Evolutionary conservation across 2,888 invertebrate genomes (phyloP).

Genomic region (Panzeria rudis): DNA sequence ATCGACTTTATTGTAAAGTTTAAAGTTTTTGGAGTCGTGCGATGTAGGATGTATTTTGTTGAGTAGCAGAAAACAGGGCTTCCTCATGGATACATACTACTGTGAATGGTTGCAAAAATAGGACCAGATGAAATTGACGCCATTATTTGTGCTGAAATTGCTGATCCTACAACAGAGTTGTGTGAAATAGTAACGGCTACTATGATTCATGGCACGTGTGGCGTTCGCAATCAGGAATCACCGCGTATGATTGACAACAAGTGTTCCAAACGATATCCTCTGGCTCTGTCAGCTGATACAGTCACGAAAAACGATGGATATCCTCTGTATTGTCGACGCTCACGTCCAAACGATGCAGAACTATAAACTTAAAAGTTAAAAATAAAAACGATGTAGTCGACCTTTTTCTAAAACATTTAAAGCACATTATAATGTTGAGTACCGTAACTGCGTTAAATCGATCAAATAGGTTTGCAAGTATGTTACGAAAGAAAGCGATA

Average conservation of each 20-base stretch:
- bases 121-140: too few relatives aligned
- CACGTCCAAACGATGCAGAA: constrained; percentile 6
- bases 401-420: neutral
- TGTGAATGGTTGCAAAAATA: too few relatives aligned
- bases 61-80: too few relatives aligned
- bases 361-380: neutral
- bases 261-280: neutral
- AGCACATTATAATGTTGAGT: neutral
- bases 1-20: too few relatives aligned
- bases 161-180: too few relatives aligned
- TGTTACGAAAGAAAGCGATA: neutral
- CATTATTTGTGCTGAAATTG: too few relatives aligned
- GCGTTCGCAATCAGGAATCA: constrained; percentile 18
- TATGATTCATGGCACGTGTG: constrained; percentile 32
- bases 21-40: too few relatives aligned
- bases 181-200: too few relatives aligned
- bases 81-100: too few relatives aligned
- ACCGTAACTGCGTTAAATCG: too few relatives aligned
- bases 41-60: too few relatives aligned
- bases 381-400: constrained; percentile 19
- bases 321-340: constrained; percentile 24
- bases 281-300: neutral
- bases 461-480: neutral
- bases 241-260: constrained; percentile 19
- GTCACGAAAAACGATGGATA: constrained; percentile 19